phyloP scores from a whole-genome alignment of 2,797 vertebrate genomes.

The Gallinago nigripennis region DNA sequence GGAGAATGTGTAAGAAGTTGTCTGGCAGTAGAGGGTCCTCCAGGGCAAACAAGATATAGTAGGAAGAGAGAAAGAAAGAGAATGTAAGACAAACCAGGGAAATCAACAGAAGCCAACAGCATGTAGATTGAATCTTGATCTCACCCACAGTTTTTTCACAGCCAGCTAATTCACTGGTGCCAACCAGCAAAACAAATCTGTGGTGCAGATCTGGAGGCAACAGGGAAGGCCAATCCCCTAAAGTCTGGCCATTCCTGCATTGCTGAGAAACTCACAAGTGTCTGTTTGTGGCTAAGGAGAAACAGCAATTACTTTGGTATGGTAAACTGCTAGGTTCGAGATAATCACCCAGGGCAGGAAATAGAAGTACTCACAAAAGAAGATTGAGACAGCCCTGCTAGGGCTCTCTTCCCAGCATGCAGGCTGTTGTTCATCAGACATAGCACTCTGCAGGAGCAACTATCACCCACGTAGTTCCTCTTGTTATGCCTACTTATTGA shows the following conservation, averaged over 20 bases:
- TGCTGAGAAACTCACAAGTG: background rate
- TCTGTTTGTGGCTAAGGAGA: background rate
- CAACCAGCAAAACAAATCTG: background rate
- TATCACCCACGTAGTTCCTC: background rate
- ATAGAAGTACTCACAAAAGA: background rate
- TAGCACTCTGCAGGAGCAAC: background rate
- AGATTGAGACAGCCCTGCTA: background rate
- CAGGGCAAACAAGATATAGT: background rate
- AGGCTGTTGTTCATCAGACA: background rate
- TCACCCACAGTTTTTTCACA: background rate
- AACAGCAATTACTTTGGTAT: background rate
- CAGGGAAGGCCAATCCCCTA: background rate
- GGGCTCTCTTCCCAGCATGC: background rate
- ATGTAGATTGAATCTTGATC: background rate
- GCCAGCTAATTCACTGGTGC: background rate
- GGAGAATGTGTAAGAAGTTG: background rate
- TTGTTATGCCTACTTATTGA: background rate
- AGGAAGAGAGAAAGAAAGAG: background rate
- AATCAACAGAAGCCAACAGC: background rate
- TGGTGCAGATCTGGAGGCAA: background rate
- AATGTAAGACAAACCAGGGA: background rate
- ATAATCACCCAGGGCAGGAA: background rate
- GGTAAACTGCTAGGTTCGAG: background rate
- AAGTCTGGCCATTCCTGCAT: background rate
- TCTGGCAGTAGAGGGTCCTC: background rate